phyloP scores from a whole-genome alignment of 2,797 vertebrate species.

The Propithecus perrieri region DNA sequence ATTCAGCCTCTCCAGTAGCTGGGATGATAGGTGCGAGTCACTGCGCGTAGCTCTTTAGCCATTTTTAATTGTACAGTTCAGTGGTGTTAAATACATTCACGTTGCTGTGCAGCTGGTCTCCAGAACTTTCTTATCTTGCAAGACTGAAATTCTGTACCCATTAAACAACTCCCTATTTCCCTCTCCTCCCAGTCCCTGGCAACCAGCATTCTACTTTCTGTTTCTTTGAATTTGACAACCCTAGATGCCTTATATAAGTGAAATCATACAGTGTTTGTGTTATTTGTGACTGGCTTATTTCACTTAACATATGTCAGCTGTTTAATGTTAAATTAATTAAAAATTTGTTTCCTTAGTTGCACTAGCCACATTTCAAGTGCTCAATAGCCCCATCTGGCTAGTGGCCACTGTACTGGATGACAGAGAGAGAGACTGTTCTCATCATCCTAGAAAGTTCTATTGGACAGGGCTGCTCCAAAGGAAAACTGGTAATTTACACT shows the following conservation, averaged over 20 bases:
- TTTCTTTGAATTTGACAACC: neutral
- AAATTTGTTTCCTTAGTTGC: neutral
- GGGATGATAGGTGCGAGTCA: neutral
- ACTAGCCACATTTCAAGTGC: neutral
- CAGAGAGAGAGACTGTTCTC: neutral
- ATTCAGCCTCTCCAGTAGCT: neutral
- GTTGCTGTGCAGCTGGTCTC: neutral
- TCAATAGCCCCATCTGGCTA: neutral
- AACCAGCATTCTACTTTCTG: neutral
- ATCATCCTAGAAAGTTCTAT: neutral
- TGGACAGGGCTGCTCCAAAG: neutral
- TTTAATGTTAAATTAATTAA: conserved; percentile 12
- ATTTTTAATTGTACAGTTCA: neutral
- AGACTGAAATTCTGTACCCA: neutral
- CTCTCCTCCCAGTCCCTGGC: neutral
- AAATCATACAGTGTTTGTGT: neutral
- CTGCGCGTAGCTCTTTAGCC: neutral
- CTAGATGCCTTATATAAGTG: neutral
- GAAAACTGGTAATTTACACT: neutral
- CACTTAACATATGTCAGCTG: neutral
- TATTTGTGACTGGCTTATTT: neutral
- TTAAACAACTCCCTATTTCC: neutral
- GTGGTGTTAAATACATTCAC: neutral
- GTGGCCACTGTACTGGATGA: neutral
- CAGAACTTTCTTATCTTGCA: neutral